Base-by-base conservation (phyloP, 2,113 vertebrate genomes). In the Varanus salvator region DNA sequence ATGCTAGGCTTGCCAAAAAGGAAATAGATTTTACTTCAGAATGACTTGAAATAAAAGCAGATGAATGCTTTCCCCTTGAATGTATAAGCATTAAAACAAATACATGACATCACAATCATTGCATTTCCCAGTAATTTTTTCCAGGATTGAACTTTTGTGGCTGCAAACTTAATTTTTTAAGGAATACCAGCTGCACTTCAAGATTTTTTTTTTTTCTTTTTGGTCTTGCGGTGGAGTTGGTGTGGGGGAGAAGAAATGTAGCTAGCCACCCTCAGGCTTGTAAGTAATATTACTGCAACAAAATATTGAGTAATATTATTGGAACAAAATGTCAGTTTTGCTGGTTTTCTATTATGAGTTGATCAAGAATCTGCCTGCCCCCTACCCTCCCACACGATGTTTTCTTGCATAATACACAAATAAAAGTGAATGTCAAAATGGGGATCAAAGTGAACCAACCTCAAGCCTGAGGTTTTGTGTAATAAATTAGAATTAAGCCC, bases 141-240 rank as follows among this genome's bases (percentile, higher is more conserved):
- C 83, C 34, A 80, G 93, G 94, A 93, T 92, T 91, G 93, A 0
- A 29, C 85, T 57, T 88, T 77, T 90, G 85, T 34, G 60, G 52
- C 69, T 86, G 81, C 57, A 91, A 94, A 92, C 91, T 14, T 86
- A 87, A 90, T 90, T 87, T 90, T 89, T 81, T 92, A 90, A 92
- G 88, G 74, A 92, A 80, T 34, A 88, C 89, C 94, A 92, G 86
- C 74, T 77, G 44, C 31, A 81, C 72, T 86, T 91, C 76, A 88
- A 34, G 17, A 69, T 90, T 57, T 44, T 44, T 44, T 44, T 44
- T 44, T 44, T 44, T 44, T 44, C 38, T 44, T 44, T 44, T 44
- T 44, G 38, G 38, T 44, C 38, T 44, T 44, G 38, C 38, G 38
- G 38, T 44, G 38, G 38, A 44, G 38, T 44, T 44, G 38, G 38